Evolutionary conservation across 1,140 invertebrate species (phyloP).

Genomic region (Macrocentrus cingulum): DNA sequence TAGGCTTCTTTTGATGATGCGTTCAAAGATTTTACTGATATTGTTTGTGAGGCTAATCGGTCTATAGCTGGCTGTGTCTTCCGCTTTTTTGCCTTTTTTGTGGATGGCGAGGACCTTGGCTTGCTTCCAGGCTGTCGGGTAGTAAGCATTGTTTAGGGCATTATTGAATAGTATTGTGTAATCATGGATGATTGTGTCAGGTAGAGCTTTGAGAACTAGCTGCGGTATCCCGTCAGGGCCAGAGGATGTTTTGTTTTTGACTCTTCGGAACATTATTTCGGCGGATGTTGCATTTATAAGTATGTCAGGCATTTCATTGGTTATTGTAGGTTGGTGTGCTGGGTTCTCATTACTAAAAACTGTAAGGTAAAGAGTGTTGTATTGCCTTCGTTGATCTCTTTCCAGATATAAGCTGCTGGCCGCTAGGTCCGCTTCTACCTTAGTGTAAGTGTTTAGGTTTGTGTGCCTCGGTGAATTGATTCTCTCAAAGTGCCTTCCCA

Average conservation of each 20-base stretch:
- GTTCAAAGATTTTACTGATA: constrained; percentile 12
- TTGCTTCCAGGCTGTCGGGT: constrained; percentile 14
- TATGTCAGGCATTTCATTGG: neutral
- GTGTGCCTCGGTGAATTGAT: constrained; percentile 16
- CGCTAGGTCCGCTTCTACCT: neutral
- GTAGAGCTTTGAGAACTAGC: constrained; percentile 13
- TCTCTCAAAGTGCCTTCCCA: constrained; percentile 10
- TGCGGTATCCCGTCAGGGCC: constrained; percentile 11
- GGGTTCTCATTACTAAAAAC: neutral
- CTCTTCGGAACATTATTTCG: neutral
- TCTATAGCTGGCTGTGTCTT: constrained; percentile 3
- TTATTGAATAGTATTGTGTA: constrained; percentile 21
- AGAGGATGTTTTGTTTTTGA: constrained; percentile 17
- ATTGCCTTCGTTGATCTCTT: neutral
- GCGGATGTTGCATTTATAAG: neutral
- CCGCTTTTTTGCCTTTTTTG: constrained; percentile 1
- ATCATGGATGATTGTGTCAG: neutral
- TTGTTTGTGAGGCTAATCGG: constrained; percentile 3
- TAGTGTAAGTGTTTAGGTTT: neutral
- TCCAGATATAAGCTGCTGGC: neutral
- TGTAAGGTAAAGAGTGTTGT: neutral
- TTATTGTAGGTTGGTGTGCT: neutral
- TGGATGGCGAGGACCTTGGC: constrained; percentile 14
- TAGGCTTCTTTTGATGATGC: neutral
- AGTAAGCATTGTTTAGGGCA: constrained; percentile 8